A percentile compares a stretch with the other conserved stretches of the same genome.
phyloP scores from a whole-genome alignment of 2,797 vertebrate species.

The Aldrovandia affinis region DNA sequence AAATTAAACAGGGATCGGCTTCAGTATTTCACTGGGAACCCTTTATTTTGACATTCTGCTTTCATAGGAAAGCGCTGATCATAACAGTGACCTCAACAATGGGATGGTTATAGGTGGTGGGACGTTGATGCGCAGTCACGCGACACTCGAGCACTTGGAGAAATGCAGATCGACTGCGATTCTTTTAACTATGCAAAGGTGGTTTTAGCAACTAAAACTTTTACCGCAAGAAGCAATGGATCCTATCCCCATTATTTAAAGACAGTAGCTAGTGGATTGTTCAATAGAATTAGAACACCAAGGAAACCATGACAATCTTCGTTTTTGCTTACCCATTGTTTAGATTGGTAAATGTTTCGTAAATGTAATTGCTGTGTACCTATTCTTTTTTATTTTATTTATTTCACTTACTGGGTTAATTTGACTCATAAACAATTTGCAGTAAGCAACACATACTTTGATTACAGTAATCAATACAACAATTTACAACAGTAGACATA shows the following conservation, averaged over 20 bases:
- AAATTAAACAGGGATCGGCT: constrained; percentile 97
- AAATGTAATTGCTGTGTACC: constrained; percentile 47
- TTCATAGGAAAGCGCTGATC: constrained; percentile 33
- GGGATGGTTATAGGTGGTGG: constrained; percentile 35
- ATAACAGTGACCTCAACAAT: constrained; percentile 43
- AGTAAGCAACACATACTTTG: constrained; percentile 50
- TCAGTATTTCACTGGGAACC: constrained; percentile 97
- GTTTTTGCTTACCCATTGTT: constrained; percentile 49
- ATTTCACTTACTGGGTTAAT: constrained; percentile 51
- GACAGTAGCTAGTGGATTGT: constrained; percentile 43
- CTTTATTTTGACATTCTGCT: constrained; percentile 84
- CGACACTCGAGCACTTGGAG: constrained; percentile 12
- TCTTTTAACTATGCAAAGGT: constrained; percentile 61
- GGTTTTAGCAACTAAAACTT: constrained; percentile 42
- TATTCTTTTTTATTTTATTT: constrained; percentile 53
- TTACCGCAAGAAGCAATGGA: constrained; percentile 47
- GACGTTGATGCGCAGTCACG: constrained; percentile 27
- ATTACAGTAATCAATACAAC: constrained; percentile 52
- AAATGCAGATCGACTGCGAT: constrained; percentile 26
- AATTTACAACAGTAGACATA: constrained; percentile 62
- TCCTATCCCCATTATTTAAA: constrained; percentile 39
- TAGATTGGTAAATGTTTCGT: constrained; percentile 44
- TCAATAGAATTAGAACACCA: constrained; percentile 33
- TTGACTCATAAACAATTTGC: constrained; percentile 44
- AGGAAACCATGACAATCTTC: constrained; percentile 60